Evolutionary conservation across 2,888 invertebrate species (phyloP), one percentile per base, ranked within the genome.

Genomic region (Phytoseiulus persimilis): DNA sequence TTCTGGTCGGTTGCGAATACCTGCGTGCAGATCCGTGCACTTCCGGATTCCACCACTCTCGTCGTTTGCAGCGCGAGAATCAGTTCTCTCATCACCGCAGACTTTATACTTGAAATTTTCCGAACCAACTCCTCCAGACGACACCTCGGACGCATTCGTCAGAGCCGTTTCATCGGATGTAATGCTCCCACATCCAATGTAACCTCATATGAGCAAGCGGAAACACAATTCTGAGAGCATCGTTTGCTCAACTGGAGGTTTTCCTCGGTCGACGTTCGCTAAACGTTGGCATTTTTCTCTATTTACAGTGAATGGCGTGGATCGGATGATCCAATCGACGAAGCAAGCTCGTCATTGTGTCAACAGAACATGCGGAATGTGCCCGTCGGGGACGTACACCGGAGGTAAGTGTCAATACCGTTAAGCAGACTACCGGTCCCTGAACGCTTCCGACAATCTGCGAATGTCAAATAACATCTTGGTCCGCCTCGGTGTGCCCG

Each of bases 271-370:
- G 18, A 65, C 18, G 65, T 65, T 65, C 28, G 65, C 18, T 65
- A 14, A 65, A 65, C 65, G 18, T 11, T 1, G 65, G 28, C 18
- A 23, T 65, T 33, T 33, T 87, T 5, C 45, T 87, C 11, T 11
- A 6, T 45, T 87, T 87, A 0, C 87, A 87, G 87, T 33, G 14
- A 11, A 39, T 28, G 87, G 39, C 28, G 32, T 87, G 87, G 87
- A 87, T 45, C 87, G 87, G 33, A 33, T 87, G n/a, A 87, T 87
- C 28, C 87, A 33, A 5, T 87, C 87, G 45, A 33, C 87, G 14
- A 87, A 87, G 33, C 87, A 87, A 33, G 87, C 87, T n/a, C 87
- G 87, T 32, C 87, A 87, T 32, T 87, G 87, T 33, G 87, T 87
- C 32, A 87, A 87, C 45, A 31, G 87, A 45, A 87, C 33, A 6